Evolutionary conservation across 92 coral and sea anemone genomes (phyloP), one percentile per base, ranked within the genome.

Genomic region (Actinernus sp.): DNA sequence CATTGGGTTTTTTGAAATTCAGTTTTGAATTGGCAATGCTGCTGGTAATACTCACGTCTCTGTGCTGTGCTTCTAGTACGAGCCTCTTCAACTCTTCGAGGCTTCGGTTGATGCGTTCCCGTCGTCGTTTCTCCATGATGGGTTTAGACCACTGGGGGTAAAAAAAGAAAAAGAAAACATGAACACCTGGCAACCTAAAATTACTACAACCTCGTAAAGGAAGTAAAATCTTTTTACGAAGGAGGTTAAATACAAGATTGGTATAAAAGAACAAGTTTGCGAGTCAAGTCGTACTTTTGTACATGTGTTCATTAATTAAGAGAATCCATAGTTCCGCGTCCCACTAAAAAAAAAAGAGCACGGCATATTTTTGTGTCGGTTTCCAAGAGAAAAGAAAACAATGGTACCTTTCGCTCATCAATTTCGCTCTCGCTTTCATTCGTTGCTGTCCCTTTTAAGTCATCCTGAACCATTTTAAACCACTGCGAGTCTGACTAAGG

Each of bases 81-180:
- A 94, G 82, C 55, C 68, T 64, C 43, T 94, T 94, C 10, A 94
- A 68, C 56, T 94, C 97, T 14, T 77, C 90, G 16, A 94, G 67
- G 34, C 93, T 94, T 47, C 87, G 74, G 56, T 94, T 94, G 49
- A 94, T 94, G 22, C 98, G 65, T 63, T 92, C 98, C 3, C 98
- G 88, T 25, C 98, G 59, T 67, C 93, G 75, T 70, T 92, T 92
- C 50, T 94, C 98, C 95, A 94, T 87, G n/a, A 91, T 67, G 18
- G 97, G 98, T 36, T 94, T 94, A 90, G 97, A 85, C 83, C 97
- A 90, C 97, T 90, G 65, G 24, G 12, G 31, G 37, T 18, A 40
- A 4, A 33, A 44, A 6, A 14, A 34, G 14, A 34, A n/a, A n/a
- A 10, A 17, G 39, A 10, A 4, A 31, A 33, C 31, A 57, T 16